A percentile compares a stretch with the other conserved stretches of the same genome.
phyloP scores from a whole-genome alignment of 2,888 invertebrate species.

The Morinoia aosen region DNA sequence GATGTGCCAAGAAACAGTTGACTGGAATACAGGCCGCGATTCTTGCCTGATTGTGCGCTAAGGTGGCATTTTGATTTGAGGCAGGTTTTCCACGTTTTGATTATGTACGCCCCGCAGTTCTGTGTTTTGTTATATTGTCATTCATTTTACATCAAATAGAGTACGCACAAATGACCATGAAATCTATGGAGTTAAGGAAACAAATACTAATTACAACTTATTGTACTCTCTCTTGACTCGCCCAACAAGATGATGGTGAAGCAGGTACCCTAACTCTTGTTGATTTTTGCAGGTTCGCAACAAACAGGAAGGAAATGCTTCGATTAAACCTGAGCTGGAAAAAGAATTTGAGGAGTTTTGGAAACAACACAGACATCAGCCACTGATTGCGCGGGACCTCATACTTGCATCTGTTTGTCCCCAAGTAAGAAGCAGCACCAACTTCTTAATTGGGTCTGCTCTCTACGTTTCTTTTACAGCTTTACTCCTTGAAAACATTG shows the following conservation, averaged over 20 bases:
- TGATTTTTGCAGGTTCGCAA: constrained; percentile 72
- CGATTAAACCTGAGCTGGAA: constrained; percentile 78
- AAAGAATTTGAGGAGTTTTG: constrained; percentile 83
- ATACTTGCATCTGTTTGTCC: constrained; percentile 67
- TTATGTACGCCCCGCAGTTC: too few species aligned
- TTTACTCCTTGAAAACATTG: background rate
- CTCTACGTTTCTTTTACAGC: constrained; percentile 37
- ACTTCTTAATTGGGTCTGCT: constrained; percentile 49
- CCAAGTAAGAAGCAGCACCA: constrained; percentile 60
- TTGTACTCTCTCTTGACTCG: background rate
- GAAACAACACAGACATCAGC: constrained; percentile 77
- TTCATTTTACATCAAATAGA: too few species aligned
- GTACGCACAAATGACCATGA: too few species aligned
- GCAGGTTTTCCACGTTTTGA: too few species aligned
- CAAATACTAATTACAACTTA: too few species aligned
- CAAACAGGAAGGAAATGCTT: constrained; percentile 72
- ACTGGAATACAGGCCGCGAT: too few species aligned
- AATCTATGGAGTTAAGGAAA: too few species aligned
- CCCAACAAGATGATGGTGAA: background rate
- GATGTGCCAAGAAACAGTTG: too few species aligned
- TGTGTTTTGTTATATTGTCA: too few species aligned
- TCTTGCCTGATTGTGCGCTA: too few species aligned
- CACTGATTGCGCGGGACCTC: constrained; percentile 81
- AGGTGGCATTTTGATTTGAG: too few species aligned
- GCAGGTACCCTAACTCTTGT: background rate